These are phyloP conservation scores for Anadara kagoshimensis DNA, from an alignment of 1,140 invertebrate species.

Conservation along the genomic window DNA sequence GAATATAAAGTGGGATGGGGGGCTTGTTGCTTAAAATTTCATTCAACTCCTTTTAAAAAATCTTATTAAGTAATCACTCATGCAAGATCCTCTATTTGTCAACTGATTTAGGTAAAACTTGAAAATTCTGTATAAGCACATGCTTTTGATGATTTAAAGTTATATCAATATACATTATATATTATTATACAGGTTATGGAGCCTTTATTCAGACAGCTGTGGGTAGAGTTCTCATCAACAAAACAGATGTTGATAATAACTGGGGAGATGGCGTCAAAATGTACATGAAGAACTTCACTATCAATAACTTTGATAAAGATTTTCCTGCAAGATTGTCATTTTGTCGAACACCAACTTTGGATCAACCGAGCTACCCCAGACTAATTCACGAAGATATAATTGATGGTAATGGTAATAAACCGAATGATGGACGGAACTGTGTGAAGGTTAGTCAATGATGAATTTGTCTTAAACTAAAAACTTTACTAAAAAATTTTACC, in stretches of 20 bases:
- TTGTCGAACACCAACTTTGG: constrained; percentile 40
- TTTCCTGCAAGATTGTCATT: constrained; percentile 50
- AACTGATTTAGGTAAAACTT: no score
- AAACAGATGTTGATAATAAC: constrained; percentile 91
- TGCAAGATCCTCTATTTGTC: no score
- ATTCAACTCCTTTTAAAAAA: no score
- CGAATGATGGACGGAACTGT: constrained; percentile 44
- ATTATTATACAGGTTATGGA: constrained; percentile 80
- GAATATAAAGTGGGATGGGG: no score
- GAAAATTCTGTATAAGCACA: no score
- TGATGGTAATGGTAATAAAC: constrained; percentile 47
- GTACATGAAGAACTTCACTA: constrained; percentile 65
- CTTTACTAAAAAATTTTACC: no score
- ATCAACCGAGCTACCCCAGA: constrained; percentile 48
- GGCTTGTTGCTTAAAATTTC: no score
- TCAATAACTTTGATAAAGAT: constrained; percentile 54
- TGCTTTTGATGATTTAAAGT: no score
- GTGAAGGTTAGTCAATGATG: constrained; percentile 41
- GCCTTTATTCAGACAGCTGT: constrained; percentile 87
- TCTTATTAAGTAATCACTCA: no score
- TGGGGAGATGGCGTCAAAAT: constrained; percentile 87
- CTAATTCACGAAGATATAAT: constrained; percentile 56
- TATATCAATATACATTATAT: no score
- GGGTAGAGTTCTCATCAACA: constrained; percentile 93
- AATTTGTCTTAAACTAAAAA: not conserved